Conservation (phyloP, 2,888 invertebrate genomes). For the Synanthedon tipuliformis region DNA sequence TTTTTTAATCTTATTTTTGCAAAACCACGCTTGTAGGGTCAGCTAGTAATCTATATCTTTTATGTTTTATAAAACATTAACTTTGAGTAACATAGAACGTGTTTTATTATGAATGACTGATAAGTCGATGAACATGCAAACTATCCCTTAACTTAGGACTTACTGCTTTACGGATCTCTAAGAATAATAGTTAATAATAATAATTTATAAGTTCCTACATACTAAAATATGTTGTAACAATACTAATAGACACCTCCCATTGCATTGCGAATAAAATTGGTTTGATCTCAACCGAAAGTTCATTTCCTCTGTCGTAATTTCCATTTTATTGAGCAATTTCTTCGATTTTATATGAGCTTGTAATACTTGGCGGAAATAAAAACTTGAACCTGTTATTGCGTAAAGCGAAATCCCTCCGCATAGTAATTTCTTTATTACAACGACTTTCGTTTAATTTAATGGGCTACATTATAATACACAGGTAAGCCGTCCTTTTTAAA, state of each 20-base stretch:
- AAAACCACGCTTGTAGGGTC: too few species aligned
- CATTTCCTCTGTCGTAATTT: neutral
- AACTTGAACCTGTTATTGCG: neutral
- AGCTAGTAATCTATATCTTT: too few species aligned
- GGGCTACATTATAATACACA: neutral
- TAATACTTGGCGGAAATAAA: neutral
- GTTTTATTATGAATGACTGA: too few species aligned
- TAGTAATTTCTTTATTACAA: neutral
- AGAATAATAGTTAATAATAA: too few species aligned
- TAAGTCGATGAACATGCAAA: too few species aligned
- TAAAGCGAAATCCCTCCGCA: neutral
- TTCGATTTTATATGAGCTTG: neutral
- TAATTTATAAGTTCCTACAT: too few species aligned
- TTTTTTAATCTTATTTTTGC: too few species aligned
- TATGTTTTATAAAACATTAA: too few species aligned
- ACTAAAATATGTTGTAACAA: neutral
- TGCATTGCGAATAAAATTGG: conserved; percentile 1
- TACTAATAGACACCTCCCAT: neutral
- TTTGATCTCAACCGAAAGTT: neutral
- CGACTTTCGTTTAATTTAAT: neutral
- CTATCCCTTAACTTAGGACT: too few species aligned
- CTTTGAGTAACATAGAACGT: too few species aligned
- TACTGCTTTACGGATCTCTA: too few species aligned
- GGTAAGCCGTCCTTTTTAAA: too few species aligned
- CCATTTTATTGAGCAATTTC: conserved; percentile 1